A percentile compares a stretch with the other conserved stretches of the same genome.
Evolutionary conservation across 64 coral and sea anemone genomes (phyloP).

Genomic region (Stichodactyla mertensii): DNA sequence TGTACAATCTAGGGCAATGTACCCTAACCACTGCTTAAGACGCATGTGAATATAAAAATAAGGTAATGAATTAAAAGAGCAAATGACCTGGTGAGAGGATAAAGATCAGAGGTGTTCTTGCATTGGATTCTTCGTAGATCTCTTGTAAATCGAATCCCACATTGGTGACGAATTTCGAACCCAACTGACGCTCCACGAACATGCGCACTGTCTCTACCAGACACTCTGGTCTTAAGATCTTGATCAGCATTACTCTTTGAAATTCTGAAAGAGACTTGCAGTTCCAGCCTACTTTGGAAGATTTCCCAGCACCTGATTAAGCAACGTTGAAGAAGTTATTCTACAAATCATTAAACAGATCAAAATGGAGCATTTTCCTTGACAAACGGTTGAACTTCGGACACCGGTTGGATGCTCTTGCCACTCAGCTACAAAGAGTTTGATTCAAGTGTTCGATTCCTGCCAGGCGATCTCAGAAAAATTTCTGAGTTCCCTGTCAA

Average conservation of each 20-base stretch:
- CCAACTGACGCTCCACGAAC: slow-evolving; percentile 80
- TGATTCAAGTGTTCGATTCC: too few species aligned
- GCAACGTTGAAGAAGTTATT: background rate
- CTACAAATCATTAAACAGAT: too few species aligned
- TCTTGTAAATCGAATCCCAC: slow-evolving; percentile 83
- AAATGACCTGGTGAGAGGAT: slow-evolving; percentile 84
- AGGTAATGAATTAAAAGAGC: too few species aligned
- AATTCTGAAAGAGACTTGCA: slow-evolving; percentile 48
- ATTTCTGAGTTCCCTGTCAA: too few species aligned
- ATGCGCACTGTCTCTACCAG: slow-evolving; percentile 70
- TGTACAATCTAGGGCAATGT: too few species aligned
- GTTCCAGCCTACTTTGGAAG: slow-evolving; percentile 52
- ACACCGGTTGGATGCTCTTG: too few species aligned
- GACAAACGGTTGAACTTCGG: too few species aligned
- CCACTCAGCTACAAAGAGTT: too few species aligned
- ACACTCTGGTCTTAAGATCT: slow-evolving; percentile 80
- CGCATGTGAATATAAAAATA: too few species aligned
- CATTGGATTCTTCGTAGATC: slow-evolving; percentile 76
- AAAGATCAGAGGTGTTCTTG: slow-evolving; percentile 81
- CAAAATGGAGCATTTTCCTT: too few species aligned
- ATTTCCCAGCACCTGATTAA: background rate
- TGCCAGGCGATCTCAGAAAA: too few species aligned
- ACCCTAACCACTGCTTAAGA: too few species aligned
- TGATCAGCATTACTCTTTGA: slow-evolving; percentile 76
- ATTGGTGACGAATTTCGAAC: slow-evolving; percentile 66